Base-by-base conservation (phyloP, 2,888 invertebrate species). In the Plemyria rubiginata region DNA sequence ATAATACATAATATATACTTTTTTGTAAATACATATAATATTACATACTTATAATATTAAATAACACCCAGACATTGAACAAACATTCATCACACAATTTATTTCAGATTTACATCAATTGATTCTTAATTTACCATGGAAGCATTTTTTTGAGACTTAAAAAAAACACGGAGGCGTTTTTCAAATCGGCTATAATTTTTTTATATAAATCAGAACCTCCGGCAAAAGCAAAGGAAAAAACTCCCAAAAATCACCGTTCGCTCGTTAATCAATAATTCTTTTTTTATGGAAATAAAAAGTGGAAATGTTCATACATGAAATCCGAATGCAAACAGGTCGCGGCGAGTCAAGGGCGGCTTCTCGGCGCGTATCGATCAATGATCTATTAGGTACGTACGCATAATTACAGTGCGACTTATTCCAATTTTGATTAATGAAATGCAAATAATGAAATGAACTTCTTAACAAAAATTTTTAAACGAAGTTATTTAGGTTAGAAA, bases 291-390 rank as follows among this genome's bases (percentile, higher is more conserved):
- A 36, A 49, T 56, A 62, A 57, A 62, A 62, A 59, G 57, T 61
- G 13, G 43, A 41, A 40, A 48, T 51, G 29, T 41, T 11, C 9
- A 38, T 51, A 54, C 51, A 53, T 43, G 53, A 56, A 62, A 52
- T 59, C 28, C 48, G 61, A 63, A 61, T 56, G 60, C 50, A 55
- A 66, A 52, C 62, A 28, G 77, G 72, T 75, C 76, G 76, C 79
- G 80, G 82, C 80, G 81, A 84, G 86, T 88, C 86, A 88, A 85
- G 87, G 86, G 79, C 82, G 75, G 67, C 80, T 80, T 16, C 77
- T 80, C 77, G 70, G 73, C 70, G 77, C 77, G 80, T 82, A 81
- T 83, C 84, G 82, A 83, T 82, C 82, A 81, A 84, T 85, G 82
- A 82, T 85, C 83, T 85, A 79, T 74, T 68, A 41, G 54, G 5